phyloP scores from a whole-genome alignment of 2,797 vertebrate genomes.

The Gastrophryne carolinensis region DNA sequence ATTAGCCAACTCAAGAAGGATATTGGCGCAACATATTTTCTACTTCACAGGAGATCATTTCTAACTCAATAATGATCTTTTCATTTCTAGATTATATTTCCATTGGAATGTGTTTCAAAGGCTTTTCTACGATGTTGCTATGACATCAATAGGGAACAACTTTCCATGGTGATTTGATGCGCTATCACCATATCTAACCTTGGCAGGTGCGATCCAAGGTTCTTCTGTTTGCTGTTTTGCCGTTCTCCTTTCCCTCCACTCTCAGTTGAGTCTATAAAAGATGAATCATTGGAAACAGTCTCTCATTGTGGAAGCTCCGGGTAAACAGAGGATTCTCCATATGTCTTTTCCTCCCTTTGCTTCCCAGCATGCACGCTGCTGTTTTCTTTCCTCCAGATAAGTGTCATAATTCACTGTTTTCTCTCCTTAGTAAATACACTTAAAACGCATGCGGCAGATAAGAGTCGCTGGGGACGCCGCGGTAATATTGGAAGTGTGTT shows the following conservation, averaged over 20 bases:
- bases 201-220: no score
- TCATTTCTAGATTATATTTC: no score
- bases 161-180: no score
- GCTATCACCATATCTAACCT: no score
- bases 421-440: constrained; percentile 10
- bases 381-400: background rate
- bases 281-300: background rate
- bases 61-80: no score
- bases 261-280: background rate
- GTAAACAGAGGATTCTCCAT: background rate
- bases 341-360: background rate
- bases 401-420: background rate
- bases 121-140: no score
- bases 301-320: background rate
- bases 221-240: background rate
- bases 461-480: background rate
- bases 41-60: no score
- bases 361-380: background rate
- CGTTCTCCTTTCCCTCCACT: background rate
- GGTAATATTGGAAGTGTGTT: background rate
- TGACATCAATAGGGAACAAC: no score
- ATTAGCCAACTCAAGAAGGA: no score
- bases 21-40: no score
- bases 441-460: background rate
- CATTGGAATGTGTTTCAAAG: no score